These are phyloP conservation scores for Phalacrocorax pelagicus DNA, from an alignment of 2,113 vertebrate species.

Conservation along the genomic window DNA sequence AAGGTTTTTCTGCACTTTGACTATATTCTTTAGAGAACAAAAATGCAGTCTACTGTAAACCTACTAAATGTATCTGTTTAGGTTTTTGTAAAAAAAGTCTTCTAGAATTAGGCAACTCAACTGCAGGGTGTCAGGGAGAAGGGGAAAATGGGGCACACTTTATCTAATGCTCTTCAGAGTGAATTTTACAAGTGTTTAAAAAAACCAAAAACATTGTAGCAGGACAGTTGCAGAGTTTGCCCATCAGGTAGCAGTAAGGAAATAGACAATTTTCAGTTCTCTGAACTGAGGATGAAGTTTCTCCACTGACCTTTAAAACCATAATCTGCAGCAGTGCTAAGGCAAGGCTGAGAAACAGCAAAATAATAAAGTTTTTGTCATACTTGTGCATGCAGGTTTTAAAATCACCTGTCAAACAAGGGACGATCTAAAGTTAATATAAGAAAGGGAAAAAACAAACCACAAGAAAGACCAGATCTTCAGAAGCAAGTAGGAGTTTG, in stretches of 20 bases:
- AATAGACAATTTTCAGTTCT: not conserved
- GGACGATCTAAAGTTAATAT: not conserved
- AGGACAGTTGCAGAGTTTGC: not conserved
- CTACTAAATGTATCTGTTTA: not conserved
- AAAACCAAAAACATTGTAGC: not conserved
- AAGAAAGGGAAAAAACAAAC: not conserved
- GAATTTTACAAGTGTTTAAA: not conserved
- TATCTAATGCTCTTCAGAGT: not conserved
- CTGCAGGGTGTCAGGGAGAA: not conserved
- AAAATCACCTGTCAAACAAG: slow-evolving; percentile 10
- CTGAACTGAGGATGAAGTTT: not conserved
- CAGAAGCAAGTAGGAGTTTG: slow-evolving; percentile 16
- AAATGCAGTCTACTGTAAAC: not conserved
- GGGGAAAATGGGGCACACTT: not conserved
- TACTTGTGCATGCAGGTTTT: not conserved
- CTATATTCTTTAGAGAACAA: not conserved
- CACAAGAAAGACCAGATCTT: not conserved
- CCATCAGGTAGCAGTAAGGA: not conserved
- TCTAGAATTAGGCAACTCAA: not conserved
- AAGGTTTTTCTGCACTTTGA: not conserved
- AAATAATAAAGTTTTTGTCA: not conserved
- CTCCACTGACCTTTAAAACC: not conserved
- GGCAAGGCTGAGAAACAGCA: not conserved
- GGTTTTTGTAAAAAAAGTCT: not conserved
- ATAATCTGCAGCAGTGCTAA: not conserved